phyloP scores from a whole-genome alignment of 1,140 invertebrate genomes.

The Drosophila paulistorum region DNA sequence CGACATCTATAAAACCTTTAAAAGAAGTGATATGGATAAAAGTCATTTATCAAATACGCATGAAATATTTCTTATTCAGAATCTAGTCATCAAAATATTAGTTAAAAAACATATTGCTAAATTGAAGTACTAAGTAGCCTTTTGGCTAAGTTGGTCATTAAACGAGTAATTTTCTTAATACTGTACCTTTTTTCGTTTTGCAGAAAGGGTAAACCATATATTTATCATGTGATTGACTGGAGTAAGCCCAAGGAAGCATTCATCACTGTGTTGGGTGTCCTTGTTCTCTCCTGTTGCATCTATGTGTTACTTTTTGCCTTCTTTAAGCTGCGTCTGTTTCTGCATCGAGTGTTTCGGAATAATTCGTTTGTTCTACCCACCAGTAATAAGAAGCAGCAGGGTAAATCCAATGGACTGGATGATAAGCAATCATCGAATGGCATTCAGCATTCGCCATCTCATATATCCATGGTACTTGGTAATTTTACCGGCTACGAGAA shows the following conservation, averaged over 20 bases:
- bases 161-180: background rate
- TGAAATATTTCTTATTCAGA: too few relatives aligned
- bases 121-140: too few relatives aligned
- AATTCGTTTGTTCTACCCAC: conserved; percentile 60
- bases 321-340: conserved; percentile 69
- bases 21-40: too few relatives aligned
- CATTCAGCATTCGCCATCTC: conserved; percentile 74
- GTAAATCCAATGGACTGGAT: conserved; percentile 20
- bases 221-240: conserved; percentile 89
- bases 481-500: conserved; percentile 73
- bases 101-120: too few relatives aligned
- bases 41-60: too few relatives aligned
- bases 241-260: conserved; percentile 83
- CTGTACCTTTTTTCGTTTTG: conserved; percentile 5
- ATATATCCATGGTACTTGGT: conserved; percentile 80
- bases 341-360: conserved; percentile 56
- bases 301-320: conserved; percentile 71
- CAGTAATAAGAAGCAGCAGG: conserved; percentile 33
- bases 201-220: conserved; percentile 86
- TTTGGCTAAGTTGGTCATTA: too few relatives aligned
- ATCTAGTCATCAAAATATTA: too few relatives aligned
- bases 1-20: too few relatives aligned
- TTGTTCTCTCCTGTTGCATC: conserved; percentile 84
- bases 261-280: conserved; percentile 84
- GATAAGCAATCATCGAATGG: conserved; percentile 46